Evolutionary conservation across 2,888 invertebrate genomes (phyloP), one percentile per base, ranked within the genome.

Genomic region (Ectobius pallidus): DNA sequence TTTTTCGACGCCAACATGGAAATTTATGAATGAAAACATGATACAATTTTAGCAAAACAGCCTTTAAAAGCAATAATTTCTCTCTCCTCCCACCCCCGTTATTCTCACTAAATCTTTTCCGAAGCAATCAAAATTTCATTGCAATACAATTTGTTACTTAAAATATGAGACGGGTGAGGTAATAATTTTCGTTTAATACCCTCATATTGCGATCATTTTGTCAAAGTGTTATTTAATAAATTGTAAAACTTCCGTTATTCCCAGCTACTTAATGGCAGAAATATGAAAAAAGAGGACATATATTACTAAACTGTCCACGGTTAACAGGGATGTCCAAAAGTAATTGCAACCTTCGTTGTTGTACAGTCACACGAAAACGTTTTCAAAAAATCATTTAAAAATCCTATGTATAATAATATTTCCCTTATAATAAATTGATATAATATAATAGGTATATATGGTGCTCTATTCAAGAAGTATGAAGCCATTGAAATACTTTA

Each of bases 161-260:
- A 65, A 65, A 65, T 65, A 65, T 46, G 65, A 46, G 44, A 18
- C 25, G 22, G 25, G 32, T 44, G 27, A 18, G 42, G 44, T 22
- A 46, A 44, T 44, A 65, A 27, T 46, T 65, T 65, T 46, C 16
- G 44, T 65, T 65, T 65, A 65, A 65, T 65, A 34, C 18, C 44
- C 65, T 65, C 65, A 65, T 46, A 65, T 46, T 46, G 65, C 65
- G 25, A 27, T 65, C 65, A 18, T 18, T 65, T 65, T 65, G 65
- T 65, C 65, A 22, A 65, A 65, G 46, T 46, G 65, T 65, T 55
- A 65, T 65, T 65, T 65, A 65, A 65, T 65, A 65, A 65, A 65
- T 65, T 39, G 42, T 30, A 32, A 32, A 58, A 58, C 16, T 18
- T n/a, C 4, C 58, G 32, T 30, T 58, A 32, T 3, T 58, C 30